Base-by-base conservation (phyloP, 2,888 invertebrate species). In the Eupithecia centaureata region DNA sequence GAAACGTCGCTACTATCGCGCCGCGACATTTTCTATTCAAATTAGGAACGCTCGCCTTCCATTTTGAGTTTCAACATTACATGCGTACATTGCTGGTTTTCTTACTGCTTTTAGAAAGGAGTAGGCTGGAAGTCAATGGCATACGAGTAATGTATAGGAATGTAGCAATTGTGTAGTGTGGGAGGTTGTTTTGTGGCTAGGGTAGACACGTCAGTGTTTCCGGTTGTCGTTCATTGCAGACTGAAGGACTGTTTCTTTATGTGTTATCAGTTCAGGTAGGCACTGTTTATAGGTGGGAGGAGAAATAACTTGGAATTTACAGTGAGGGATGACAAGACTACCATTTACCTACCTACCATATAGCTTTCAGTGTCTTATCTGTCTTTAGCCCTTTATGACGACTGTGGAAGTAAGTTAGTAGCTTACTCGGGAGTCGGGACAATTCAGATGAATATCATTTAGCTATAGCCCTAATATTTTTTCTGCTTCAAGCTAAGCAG, bases 1-100 rank as follows among this genome's bases (percentile, higher is more conserved):
- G 87, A 88, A 88, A 82, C 82, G 82, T 74, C 76, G 79, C 79
- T 75, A 82, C 86, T 86, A 87, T 85, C 86, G 86, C 80, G 52
- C 77, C 77, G 79, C 86, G 88, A 88, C 89, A 86, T 83, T 89
- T 88, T 87, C 87, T 87, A 89, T 89, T 89, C 87, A 89, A 89
- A 89, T 89, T 86, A 88, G 82, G 81, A 76, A 75, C 82, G 72
- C 76, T 75, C 77, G 67, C 74, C 8, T 73, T 77, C 75, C 73
- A 78, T 75, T 77, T 68, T 54, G 76, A 72, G 42, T 8, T 67
- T 70, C 61, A 67, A 72, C 33, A 27, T 18, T 67, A 57, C 33
- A 35, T 25, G 27, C 7, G 67, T 63, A 62, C 83, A 84, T 74
- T 82, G 76, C 82, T 67, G 61, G 28, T 67, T 81, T 57, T 4